phyloP scores from a whole-genome alignment of 2,797 vertebrate species.

The Rhabdophis nuchalis region DNA sequence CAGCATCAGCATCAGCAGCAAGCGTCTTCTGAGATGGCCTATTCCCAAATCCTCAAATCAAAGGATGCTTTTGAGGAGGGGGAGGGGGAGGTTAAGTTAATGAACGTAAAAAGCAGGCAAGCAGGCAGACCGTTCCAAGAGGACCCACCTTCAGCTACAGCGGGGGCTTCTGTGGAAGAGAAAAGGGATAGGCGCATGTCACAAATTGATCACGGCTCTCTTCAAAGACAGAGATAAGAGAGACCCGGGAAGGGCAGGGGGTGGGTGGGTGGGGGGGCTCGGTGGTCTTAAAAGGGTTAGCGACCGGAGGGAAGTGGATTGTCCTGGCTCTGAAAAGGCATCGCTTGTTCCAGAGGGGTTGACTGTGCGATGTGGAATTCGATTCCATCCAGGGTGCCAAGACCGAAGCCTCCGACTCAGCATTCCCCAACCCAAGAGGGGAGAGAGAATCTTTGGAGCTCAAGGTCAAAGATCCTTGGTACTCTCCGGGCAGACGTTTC shows the following conservation, averaged over 20 bases:
- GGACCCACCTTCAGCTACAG: conserved; percentile 82
- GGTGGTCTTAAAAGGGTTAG: no score
- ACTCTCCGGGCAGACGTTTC: background rate
- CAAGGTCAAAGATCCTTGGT: background rate
- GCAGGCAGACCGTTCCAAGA: conserved; percentile 59
- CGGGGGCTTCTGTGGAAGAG: conserved; percentile 79
- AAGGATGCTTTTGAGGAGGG: background rate
- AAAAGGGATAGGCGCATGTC: conserved; percentile 74
- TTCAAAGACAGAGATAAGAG: conserved; percentile 60
- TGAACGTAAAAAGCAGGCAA: conserved; percentile 46
- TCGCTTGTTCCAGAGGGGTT: background rate
- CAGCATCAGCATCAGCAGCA: background rate
- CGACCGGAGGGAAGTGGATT: background rate
- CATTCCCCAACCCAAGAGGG: background rate
- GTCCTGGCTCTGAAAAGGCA: background rate
- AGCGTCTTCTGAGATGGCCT: background rate
- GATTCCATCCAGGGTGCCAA: background rate
- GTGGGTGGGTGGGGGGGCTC: no score
- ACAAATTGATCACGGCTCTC: conserved; percentile 69
- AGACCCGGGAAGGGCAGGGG: no score
- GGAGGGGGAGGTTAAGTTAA: conserved; percentile 43
- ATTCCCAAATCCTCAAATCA: background rate
- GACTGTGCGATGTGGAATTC: background rate
- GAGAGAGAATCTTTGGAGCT: background rate
- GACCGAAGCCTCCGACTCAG: background rate